phyloP scores from a whole-genome alignment of 2,888 invertebrate species.

The Apodemia duryi region DNA sequence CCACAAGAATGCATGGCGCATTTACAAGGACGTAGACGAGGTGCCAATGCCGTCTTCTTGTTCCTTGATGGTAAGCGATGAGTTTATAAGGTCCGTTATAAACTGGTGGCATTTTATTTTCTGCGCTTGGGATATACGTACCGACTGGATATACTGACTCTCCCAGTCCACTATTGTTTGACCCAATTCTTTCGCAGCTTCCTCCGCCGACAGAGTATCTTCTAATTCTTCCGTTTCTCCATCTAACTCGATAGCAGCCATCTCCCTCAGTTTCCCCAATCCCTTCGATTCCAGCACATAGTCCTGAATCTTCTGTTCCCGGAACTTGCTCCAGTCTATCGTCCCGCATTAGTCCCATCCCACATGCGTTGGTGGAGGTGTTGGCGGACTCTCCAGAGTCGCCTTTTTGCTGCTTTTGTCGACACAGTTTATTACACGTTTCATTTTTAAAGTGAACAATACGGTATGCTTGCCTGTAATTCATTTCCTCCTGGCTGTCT shows the following conservation, averaged over 20 bases:
- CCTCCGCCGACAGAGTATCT: background rate
- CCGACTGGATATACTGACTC: background rate
- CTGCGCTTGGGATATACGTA: background rate
- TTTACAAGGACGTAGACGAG: conserved; percentile 21
- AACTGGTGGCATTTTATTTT: background rate
- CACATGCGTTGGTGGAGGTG: too few species aligned
- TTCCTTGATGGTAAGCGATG: conserved; percentile 14
- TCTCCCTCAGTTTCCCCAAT: background rate
- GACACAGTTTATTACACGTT: too few species aligned
- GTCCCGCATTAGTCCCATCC: too few species aligned
- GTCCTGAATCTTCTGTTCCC: background rate
- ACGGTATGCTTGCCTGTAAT: too few species aligned
- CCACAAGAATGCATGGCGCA: conserved; percentile 22
- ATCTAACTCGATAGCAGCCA: background rate
- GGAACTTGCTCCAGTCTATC: too few species aligned
- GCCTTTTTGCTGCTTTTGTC: too few species aligned
- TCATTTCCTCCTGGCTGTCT: too few species aligned
- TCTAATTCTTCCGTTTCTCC: background rate
- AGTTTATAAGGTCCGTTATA: conserved; percentile 14
- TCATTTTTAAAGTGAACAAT: too few species aligned
- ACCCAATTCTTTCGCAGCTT: background rate
- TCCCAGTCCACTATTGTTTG: background rate
- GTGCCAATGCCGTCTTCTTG: conserved; percentile 16
- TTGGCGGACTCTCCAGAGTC: too few species aligned
- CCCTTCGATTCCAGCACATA: background rate